phyloP scores from a whole-genome alignment of 2,797 vertebrate species.

The Sebastes taczanowskii region DNA sequence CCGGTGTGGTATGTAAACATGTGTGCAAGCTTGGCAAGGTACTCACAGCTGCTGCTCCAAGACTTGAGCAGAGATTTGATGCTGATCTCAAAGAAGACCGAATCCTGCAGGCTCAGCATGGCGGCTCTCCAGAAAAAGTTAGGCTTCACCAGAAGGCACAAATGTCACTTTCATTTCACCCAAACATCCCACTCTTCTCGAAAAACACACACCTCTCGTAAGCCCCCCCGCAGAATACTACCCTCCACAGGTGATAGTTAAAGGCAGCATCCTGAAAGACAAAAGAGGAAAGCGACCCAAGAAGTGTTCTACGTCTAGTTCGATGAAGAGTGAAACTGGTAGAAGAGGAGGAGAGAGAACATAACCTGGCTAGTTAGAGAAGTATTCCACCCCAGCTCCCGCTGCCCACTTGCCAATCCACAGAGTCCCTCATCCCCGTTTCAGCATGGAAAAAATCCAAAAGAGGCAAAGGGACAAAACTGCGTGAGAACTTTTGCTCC shows the following conservation, averaged over 20 bases:
- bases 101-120: slow-evolving; percentile 98
- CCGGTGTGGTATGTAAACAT: slow-evolving; percentile 72
- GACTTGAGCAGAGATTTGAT: slow-evolving; percentile 98
- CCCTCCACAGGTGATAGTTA: slow-evolving; percentile 60
- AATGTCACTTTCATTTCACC: slow-evolving; percentile 35
- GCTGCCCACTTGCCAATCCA: slow-evolving; percentile 69
- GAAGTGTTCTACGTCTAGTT: slow-evolving; percentile 36
- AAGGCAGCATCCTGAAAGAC: slow-evolving; percentile 50
- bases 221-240: slow-evolving; percentile 24
- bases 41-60: slow-evolving; percentile 96
- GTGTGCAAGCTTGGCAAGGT: slow-evolving; percentile 54
- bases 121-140: slow-evolving; percentile 60
- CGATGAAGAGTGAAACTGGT: slow-evolving; percentile 20
- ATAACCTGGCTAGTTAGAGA: slow-evolving; percentile 55
- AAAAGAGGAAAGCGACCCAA: neutral
- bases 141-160: slow-evolving; percentile 58
- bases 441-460: slow-evolving; percentile 50
- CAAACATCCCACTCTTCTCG: slow-evolving; percentile 29
- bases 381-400: slow-evolving; percentile 55
- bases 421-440: slow-evolving; percentile 56
- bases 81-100: slow-evolving; percentile 97
- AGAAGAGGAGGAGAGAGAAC: slow-evolving; percentile 16
- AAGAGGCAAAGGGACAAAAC: slow-evolving; percentile 25
- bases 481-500: slow-evolving; percentile 65
- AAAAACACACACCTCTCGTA: neutral